Evolutionary conservation across 30 jellyfish, hydroid and myxozoan genomes (phyloP), one percentile per base, ranked within the genome.

Genomic region (Clytia hemisphaerica): DNA sequence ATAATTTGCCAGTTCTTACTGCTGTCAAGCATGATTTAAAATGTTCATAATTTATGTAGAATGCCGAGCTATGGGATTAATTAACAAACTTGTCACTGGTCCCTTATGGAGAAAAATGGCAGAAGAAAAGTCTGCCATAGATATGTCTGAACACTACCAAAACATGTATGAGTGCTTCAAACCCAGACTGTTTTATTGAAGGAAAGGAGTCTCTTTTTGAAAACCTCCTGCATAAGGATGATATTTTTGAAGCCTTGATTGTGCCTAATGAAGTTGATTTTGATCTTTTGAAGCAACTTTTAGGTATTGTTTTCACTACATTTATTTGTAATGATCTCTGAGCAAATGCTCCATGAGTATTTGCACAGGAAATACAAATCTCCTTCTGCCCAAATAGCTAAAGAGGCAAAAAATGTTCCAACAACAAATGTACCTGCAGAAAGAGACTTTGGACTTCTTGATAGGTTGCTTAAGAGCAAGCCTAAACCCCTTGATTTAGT

Each of bases 381-480:
- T n/a, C n/a, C n/a, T n/a, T n/a, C n/a, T n/a, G n/a, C n/a, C n/a
- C n/a, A n/a, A n/a, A n/a, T n/a, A n/a, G n/a, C n/a, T 6, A 28
- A 58, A 26, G 87, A 74, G 25, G 45, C 79, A 28, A 29, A 58
- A 38, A 74, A 58, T 74, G 80, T 74, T 12, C 28, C 25, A 37
- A 74, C 37, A 27, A 74, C 71, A 16, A 73, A 73, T 73, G 86
- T 58, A 4, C 2, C 9, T 3, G 24, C 86, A 16, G 86, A 73
- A 44, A 37, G 79, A 25, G 86, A 73, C 33, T 58, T 73, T 58
- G 84, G 79, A 28, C 33, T 72, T 63, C 47, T 72, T 10, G 78
- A 72, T 37, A 15, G 58, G 25, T 26, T 2, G 10, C 55, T 51
- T 63, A 33, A 0, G 33, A 38, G 7, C 4, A 55, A 54, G 24